Evolutionary conservation across 2,113 vertebrate genomes (phyloP).

Genomic region (Delphinus delphis): DNA sequence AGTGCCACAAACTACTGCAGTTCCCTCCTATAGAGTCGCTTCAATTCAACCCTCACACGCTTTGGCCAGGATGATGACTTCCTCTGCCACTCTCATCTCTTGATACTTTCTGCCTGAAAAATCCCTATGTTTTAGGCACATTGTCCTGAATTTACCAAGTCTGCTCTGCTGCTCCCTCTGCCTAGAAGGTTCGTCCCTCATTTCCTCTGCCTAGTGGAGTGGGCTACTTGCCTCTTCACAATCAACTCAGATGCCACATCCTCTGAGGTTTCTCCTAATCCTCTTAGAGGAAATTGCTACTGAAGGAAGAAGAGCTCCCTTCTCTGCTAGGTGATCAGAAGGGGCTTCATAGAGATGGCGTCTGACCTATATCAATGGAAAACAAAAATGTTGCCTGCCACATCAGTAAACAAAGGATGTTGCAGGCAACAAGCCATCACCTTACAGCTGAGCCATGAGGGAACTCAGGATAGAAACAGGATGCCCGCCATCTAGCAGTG

Average conservation of each 20-base stretch:
- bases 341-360: neutral
- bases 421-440: neutral
- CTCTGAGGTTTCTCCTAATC: neutral
- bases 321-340: neutral
- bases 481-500: neutral
- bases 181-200: neutral
- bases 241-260: neutral
- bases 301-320: neutral
- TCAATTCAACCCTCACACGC: neutral
- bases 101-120: neutral
- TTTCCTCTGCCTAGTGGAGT: neutral
- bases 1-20: neutral
- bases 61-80: neutral
- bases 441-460: neutral
- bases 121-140: neutral
- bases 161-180: neutral
- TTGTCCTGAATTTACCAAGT: neutral
- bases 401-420: neutral
- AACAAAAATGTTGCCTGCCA: neutral
- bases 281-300: neutral
- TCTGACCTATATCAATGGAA: neutral
- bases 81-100: neutral
- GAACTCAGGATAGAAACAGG: neutral
- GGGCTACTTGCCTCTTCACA: neutral
- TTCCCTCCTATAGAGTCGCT: neutral